Conservation (phyloP, 2,797 vertebrate genomes). For the Ceryle rudis region DNA sequence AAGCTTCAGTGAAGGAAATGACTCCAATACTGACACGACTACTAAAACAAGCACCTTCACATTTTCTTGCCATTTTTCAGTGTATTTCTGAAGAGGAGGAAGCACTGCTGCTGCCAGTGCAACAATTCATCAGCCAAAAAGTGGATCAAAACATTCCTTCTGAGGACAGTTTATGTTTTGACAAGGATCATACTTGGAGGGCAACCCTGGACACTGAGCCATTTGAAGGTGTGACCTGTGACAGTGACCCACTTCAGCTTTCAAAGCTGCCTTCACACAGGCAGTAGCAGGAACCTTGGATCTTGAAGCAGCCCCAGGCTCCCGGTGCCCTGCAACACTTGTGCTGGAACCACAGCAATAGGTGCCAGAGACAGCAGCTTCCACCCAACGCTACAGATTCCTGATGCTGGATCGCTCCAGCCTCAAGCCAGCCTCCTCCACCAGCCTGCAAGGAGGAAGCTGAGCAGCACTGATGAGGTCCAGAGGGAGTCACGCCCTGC, state of each 20-base stretch:
- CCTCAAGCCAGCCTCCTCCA: neutral
- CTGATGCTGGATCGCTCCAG: neutral
- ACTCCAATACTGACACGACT: neutral
- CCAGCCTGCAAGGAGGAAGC: neutral
- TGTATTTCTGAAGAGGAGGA: neutral
- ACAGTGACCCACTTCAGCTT: neutral
- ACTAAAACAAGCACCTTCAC: neutral
- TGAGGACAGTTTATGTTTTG: neutral
- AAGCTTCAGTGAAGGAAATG: neutral
- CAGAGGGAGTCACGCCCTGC: slow-evolving; percentile 57
- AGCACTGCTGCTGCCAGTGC: neutral
- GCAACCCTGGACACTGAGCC: neutral
- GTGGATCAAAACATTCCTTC: neutral
- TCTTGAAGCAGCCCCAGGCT: neutral
- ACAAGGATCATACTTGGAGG: neutral
- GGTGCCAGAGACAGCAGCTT: neutral
- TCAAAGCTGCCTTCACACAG: neutral
- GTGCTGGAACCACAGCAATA: neutral
- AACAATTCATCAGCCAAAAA: neutral
- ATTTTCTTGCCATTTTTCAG: neutral
- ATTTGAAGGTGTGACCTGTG: neutral
- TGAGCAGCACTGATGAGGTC: slow-evolving; percentile 47
- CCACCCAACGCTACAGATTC: neutral
- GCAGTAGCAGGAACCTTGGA: rapidly evolving
- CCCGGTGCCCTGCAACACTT: neutral